Conservation (phyloP, 1,140 invertebrate species). For the Drosophila hydei region DNA sequence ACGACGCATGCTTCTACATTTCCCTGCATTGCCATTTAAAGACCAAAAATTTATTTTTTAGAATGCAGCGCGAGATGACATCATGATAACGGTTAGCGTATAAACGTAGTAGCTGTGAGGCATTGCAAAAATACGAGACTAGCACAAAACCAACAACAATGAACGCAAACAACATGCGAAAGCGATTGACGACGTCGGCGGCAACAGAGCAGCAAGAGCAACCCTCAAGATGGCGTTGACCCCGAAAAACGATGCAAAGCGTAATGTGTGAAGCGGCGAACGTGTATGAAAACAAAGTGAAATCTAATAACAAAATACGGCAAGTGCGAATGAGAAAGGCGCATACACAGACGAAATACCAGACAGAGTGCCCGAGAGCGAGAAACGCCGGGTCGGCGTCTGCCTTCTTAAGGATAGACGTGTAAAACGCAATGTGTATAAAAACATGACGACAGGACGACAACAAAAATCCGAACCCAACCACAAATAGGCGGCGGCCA, state of each 20-base stretch:
- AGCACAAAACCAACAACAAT: slow-evolving; percentile 45
- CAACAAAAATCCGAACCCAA: slow-evolving; percentile 46
- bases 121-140: slow-evolving; percentile 55
- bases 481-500: slow-evolving; percentile 54
- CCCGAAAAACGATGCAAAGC: slow-evolving; percentile 80
- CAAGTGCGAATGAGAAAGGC: slow-evolving; percentile 55
- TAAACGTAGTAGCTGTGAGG: slow-evolving; percentile 37
- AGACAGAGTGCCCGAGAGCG: slow-evolving; percentile 10
- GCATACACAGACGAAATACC: slow-evolving; percentile 13
- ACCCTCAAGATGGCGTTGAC: slow-evolving; percentile 81
- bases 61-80: slow-evolving; percentile 21
- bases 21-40: slow-evolving; percentile 1
- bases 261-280: slow-evolving; percentile 78
- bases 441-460: slow-evolving; percentile 72
- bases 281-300: slow-evolving; percentile 77
- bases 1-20: too few species aligned
- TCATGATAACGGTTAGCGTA: slow-evolving; percentile 30
- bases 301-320: slow-evolving; percentile 70
- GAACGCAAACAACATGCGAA: slow-evolving; percentile 44
- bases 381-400: slow-evolving; percentile 28
- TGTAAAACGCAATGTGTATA: slow-evolving; percentile 76
- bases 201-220: slow-evolving; percentile 51
- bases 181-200: slow-evolving; percentile 53
- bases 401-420: slow-evolving; percentile 69
- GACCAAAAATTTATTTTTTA: background rate